Percentiles rank a stretch among this genome's conserved stretches.
Evolutionary conservation across 1,140 invertebrate species (phyloP).

Genomic region (Brachionus asplanchnoidis): DNA sequence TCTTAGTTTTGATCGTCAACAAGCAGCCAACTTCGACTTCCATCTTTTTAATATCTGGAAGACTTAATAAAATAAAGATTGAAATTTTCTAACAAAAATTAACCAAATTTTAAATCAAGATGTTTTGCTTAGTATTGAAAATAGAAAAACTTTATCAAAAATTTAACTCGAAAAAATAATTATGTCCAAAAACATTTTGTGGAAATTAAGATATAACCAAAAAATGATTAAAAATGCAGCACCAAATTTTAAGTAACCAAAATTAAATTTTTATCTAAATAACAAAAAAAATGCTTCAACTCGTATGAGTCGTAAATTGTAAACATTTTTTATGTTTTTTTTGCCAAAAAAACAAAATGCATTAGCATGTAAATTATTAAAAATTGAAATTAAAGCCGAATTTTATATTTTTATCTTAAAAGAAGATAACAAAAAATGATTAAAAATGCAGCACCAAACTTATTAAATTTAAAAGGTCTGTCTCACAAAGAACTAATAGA

Average conservation of each 20-base stretch:
- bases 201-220: no score
- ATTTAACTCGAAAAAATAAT: no score
- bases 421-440: constrained; percentile 10
- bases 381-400: background rate
- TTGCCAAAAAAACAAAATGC: background rate
- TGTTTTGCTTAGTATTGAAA: no score
- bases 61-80: no score
- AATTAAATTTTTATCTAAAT: background rate
- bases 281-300: background rate
- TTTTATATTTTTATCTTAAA: background rate
- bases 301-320: background rate
- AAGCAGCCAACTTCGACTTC: no score
- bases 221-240: no score
- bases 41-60: no score
- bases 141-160: no score
- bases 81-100: no score
- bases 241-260: background rate
- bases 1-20: no score
- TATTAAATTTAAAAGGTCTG: constrained; percentile 21
- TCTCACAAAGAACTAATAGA: constrained; percentile 39
- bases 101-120: no score
- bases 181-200: no score
- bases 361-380: background rate
- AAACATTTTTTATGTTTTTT: constrained; percentile 11
- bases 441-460: background rate